Evolutionary conservation across 2,797 vertebrate species (phyloP).

Genomic region (Phalanger gymnotis): DNA sequence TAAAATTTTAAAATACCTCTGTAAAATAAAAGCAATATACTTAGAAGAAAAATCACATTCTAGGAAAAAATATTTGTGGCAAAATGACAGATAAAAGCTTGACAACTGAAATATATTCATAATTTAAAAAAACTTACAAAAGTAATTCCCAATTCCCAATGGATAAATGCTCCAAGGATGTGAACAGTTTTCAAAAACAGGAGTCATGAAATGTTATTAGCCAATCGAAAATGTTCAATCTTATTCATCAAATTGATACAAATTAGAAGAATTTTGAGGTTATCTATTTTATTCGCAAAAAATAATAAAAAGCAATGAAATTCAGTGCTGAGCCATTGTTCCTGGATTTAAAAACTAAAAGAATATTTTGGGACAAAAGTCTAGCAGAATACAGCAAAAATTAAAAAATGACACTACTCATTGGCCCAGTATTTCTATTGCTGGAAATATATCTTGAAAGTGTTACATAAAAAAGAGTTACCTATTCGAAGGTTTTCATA

Average conservation of each 20-base stretch:
- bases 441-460: neutral
- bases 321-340: neutral
- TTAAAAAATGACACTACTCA: neutral
- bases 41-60: neutral
- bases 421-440: neutral
- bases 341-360: neutral
- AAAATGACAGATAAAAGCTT: neutral
- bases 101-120: neutral
- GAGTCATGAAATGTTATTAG: neutral
- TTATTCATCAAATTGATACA: neutral
- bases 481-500: neutral
- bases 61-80: neutral
- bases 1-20: neutral
- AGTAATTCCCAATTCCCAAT: neutral
- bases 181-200: neutral
- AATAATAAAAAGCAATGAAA: neutral
- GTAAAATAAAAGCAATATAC: neutral
- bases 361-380: neutral
- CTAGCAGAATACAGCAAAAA: neutral
- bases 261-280: neutral
- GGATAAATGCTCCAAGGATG: neutral
- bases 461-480: neutral
- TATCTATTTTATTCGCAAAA: neutral
- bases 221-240: neutral
- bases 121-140: neutral